phyloP scores from a whole-genome alignment of 2,797 vertebrate species.

The Botia kubotai region DNA sequence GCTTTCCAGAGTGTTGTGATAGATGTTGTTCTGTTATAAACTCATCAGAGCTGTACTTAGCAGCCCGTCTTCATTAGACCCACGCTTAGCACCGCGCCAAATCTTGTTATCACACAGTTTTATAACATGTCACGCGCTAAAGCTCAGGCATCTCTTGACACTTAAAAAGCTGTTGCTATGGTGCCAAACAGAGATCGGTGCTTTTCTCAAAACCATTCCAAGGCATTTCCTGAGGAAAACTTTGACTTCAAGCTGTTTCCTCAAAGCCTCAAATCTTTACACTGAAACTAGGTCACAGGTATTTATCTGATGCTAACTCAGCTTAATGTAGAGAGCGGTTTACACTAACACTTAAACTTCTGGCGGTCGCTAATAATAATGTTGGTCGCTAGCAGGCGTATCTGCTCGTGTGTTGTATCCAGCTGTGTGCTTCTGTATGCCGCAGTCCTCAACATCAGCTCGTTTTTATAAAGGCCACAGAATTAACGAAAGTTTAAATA shows the following conservation, averaged over 20 bases:
- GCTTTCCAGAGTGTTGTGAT: not conserved
- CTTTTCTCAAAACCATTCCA: constrained; percentile 55
- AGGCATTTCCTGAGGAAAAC: constrained; percentile 60
- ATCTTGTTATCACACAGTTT: constrained; percentile 68
- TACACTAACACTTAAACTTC: not conserved
- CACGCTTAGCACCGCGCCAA: constrained; percentile 67
- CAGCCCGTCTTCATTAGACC: constrained; percentile 65
- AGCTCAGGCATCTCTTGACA: constrained; percentile 69
- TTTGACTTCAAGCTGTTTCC: constrained; percentile 46
- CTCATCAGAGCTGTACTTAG: constrained; percentile 59
- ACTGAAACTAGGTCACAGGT: constrained; percentile 44
- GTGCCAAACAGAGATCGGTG: constrained; percentile 71
- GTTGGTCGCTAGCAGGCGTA: too few relatives aligned
- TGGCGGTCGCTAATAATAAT: not conserved
- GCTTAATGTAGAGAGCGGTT: not conserved
- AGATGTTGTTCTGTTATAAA: constrained; percentile 24
- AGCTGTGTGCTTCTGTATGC: too few relatives aligned
- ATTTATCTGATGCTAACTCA: constrained; percentile 27
- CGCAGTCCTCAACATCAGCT: too few relatives aligned
- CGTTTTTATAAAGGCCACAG: too few relatives aligned
- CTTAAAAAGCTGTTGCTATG: constrained; percentile 73
- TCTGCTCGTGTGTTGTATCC: too few relatives aligned
- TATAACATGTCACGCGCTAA: constrained; percentile 64
- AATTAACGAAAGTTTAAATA: too few relatives aligned
- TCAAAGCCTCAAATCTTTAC: constrained; percentile 17